These are phyloP conservation scores for Gavia stellata DNA, from an alignment of 2,113 vertebrate genomes.

Conservation along the genomic window DNA sequence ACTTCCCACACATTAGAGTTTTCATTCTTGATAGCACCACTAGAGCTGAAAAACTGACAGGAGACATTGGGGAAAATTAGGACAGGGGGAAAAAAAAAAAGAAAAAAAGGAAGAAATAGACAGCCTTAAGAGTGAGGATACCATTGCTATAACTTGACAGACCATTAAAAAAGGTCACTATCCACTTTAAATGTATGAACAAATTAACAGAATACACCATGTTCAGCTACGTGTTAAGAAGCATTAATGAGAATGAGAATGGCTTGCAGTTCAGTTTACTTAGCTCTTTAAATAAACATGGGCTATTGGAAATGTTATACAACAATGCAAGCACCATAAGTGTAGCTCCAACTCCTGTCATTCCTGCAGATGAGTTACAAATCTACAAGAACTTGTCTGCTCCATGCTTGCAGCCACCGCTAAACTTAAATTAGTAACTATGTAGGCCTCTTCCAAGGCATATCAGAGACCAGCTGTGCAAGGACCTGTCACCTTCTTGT, in stretches of 20 bases:
- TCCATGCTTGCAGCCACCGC: constrained; percentile 69
- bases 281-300: constrained; percentile 70
- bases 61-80: constrained; percentile 12
- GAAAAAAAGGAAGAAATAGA: not conserved
- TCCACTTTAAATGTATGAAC: constrained; percentile 33
- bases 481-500: constrained; percentile 93
- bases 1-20: not conserved
- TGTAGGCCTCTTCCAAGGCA: constrained; percentile 77
- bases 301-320: constrained; percentile 64
- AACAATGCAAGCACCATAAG: constrained; percentile 43
- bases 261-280: constrained; percentile 59
- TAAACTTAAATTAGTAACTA: constrained; percentile 85
- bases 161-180: constrained; percentile 27
- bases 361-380: constrained; percentile 63
- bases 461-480: constrained; percentile 86
- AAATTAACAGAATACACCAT: constrained; percentile 45
- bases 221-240: constrained; percentile 41
- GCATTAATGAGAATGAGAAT: constrained; percentile 52
- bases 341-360: constrained; percentile 67
- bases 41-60: not conserved
- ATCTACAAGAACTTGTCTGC: constrained; percentile 68
- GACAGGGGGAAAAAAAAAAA: not conserved
- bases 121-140: constrained; percentile 6
- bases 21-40: not conserved
- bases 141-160: not conserved